Percentiles rank a stretch among this genome's conserved stretches.
These are phyloP conservation scores for Suillia variegata DNA, from an alignment of 2,888 invertebrate species.

Conservation along the genomic window DNA sequence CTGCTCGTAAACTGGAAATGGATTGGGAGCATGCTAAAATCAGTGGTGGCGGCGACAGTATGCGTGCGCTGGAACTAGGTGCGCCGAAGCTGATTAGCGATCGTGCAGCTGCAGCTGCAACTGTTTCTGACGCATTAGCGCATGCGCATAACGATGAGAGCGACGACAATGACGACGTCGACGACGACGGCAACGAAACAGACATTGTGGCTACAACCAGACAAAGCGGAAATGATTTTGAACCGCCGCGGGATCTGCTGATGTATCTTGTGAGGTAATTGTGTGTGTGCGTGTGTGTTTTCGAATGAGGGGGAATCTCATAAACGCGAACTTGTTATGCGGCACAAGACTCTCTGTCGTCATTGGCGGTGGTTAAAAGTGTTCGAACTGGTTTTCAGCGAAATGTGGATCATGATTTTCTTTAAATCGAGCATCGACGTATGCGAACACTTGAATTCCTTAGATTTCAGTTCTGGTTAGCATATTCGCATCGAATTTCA, in stretches of 20 bases:
- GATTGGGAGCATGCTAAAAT: slow-evolving; percentile 54
- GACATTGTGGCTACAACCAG: slow-evolving; percentile 35
- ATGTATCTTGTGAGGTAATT: slow-evolving; percentile 70
- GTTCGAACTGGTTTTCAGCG: too few species aligned
- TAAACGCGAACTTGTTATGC: too few species aligned
- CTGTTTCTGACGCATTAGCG: slow-evolving; percentile 22
- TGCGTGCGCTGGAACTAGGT: slow-evolving; percentile 21
- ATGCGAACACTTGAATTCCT: too few species aligned
- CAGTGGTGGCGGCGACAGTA: slow-evolving; percentile 14
- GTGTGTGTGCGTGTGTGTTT: too few species aligned
- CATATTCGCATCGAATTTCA: too few species aligned
- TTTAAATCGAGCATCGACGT: too few species aligned
- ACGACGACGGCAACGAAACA: slow-evolving; percentile 32
- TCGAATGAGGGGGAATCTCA: too few species aligned
- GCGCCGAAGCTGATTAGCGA: slow-evolving; percentile 16
- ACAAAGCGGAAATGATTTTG: slow-evolving; percentile 59
- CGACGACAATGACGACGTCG: slow-evolving; percentile 29
- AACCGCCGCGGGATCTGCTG: slow-evolving; percentile 68
- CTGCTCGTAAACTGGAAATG: slow-evolving; percentile 65
- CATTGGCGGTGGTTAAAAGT: too few species aligned
- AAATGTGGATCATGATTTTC: too few species aligned
- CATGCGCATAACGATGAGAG: slow-evolving; percentile 39
- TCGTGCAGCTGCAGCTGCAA: slow-evolving; percentile 8
- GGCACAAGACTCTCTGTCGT: too few species aligned
- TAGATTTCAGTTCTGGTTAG: too few species aligned